Percentiles rank a stretch among this genome's conserved stretches.
Evolutionary conservation across 2,113 vertebrate genomes (phyloP).

Genomic region (Mus musculus): DNA sequence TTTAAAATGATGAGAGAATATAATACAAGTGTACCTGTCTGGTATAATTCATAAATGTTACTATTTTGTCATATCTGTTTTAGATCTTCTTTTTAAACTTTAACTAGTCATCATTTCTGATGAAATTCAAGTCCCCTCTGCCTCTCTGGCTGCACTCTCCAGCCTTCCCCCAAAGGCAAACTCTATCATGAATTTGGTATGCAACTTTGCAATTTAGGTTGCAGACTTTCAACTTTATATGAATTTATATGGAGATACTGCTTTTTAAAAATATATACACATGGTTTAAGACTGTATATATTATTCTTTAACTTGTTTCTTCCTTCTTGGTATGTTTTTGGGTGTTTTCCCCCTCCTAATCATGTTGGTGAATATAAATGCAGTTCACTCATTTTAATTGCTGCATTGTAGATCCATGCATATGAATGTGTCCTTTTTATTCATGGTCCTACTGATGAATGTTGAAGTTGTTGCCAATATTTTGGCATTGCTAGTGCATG

Average conservation of each 20-base stretch:
- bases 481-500: slow-evolving; percentile 39
- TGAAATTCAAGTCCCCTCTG: slow-evolving; percentile 59
- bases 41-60: slow-evolving; percentile 45
- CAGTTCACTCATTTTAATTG: slow-evolving; percentile 70
- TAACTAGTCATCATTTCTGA: slow-evolving; percentile 47
- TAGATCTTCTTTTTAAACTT: slow-evolving; percentile 40
- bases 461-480: slow-evolving; percentile 63
- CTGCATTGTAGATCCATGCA: slow-evolving; percentile 49
- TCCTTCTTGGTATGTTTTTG: slow-evolving; percentile 42
- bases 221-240: slow-evolving; percentile 6
- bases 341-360: slow-evolving; percentile 24
- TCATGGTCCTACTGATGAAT: slow-evolving; percentile 51
- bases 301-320: slow-evolving; percentile 32
- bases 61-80: slow-evolving; percentile 46
- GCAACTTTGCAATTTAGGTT: slow-evolving; percentile 52
- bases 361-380: slow-evolving; percentile 60
- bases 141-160: not conserved
- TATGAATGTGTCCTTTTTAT: slow-evolving; percentile 65
- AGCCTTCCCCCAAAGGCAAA: slow-evolving; percentile 52
- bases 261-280: slow-evolving; percentile 34
- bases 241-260: not conserved
- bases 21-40: slow-evolving; percentile 9
- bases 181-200: slow-evolving; percentile 37
- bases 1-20: slow-evolving; percentile 50
- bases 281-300: not conserved